A percentile compares a stretch with the other conserved stretches of the same genome.
These are phyloP conservation scores for Lamellibrachia columna DNA, from an alignment of 2,888 invertebrate species.

Conservation along the genomic window DNA sequence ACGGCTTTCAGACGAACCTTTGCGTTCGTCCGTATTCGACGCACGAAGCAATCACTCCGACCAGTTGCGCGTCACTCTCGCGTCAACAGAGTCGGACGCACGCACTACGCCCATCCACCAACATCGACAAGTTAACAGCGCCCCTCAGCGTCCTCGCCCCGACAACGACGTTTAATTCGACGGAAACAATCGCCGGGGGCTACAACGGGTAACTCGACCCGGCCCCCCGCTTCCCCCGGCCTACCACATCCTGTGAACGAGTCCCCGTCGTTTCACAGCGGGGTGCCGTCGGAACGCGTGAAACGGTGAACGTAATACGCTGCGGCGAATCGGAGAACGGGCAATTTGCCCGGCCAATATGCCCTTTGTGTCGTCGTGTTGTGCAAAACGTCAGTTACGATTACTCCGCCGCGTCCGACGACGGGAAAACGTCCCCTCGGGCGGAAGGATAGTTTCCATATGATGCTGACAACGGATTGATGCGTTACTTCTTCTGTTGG, in stretches of 20 bases:
- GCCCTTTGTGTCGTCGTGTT: not conserved
- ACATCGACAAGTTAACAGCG: slow-evolving; percentile 5
- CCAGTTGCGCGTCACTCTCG: too few relatives aligned
- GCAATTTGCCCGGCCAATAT: slow-evolving; percentile 12
- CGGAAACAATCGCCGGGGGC: not conserved
- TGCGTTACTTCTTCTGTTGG: not conserved
- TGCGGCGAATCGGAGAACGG: not conserved
- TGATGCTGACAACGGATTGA: not conserved
- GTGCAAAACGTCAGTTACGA: slow-evolving; percentile 9
- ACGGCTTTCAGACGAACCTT: not conserved
- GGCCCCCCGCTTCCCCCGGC: not conserved
- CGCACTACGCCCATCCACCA: not conserved
- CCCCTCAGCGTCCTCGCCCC: not conserved
- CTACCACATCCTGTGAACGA: not conserved
- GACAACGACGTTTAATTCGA: not conserved
- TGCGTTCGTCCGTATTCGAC: not conserved
- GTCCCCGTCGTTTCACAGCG: not conserved
- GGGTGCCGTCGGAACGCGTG: not conserved
- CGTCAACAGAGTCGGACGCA: too few relatives aligned
- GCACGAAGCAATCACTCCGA: not conserved
- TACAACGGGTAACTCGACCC: not conserved
- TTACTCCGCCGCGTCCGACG: not conserved
- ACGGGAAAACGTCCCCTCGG: not conserved
- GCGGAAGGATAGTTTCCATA: not conserved
- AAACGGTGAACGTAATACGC: not conserved